Conservation (phyloP, 1,140 invertebrate genomes). For the Drosophila littoralis region DNA sequence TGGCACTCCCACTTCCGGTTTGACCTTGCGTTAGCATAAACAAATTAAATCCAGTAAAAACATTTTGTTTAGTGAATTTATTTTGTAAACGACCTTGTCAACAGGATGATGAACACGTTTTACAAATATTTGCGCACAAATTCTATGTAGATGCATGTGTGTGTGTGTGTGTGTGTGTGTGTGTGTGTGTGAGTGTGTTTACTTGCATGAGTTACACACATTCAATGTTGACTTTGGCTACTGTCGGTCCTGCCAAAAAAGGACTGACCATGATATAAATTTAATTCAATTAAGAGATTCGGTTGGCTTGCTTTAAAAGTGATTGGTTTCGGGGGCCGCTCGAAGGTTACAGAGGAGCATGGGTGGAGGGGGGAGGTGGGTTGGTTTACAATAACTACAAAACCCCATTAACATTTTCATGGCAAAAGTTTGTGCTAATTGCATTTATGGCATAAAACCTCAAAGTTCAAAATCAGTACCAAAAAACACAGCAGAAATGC, state of each 20-base stretch:
- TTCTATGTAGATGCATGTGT: conserved; percentile 10
- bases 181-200: conserved; percentile 14
- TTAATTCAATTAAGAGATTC: conserved; percentile 59
- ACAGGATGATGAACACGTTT: conserved; percentile 77
- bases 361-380: background rate
- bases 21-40: conserved; percentile 56
- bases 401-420: conserved; percentile 55
- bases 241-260: conserved; percentile 4
- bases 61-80: conserved; percentile 77
- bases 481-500: conserved; percentile 60
- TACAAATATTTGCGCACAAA: conserved; percentile 66
- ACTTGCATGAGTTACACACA: conserved; percentile 9
- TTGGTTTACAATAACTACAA: conserved; percentile 27
- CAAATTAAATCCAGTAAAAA: conserved; percentile 76
- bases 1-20: background rate
- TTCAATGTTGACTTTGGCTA: conserved; percentile 54
- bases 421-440: conserved; percentile 64
- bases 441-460: conserved; percentile 61
- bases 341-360: too few relatives aligned
- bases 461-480: conserved; percentile 61
- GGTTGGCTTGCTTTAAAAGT: conserved; percentile 13
- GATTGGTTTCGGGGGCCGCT: conserved; percentile 12
- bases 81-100: conserved; percentile 77
- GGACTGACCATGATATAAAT: conserved; percentile 41
- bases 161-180: conserved; percentile 21